Evolutionary conservation across 2,797 vertebrate genomes (phyloP).

Genomic region (Coccyzus lansbergi): DNA sequence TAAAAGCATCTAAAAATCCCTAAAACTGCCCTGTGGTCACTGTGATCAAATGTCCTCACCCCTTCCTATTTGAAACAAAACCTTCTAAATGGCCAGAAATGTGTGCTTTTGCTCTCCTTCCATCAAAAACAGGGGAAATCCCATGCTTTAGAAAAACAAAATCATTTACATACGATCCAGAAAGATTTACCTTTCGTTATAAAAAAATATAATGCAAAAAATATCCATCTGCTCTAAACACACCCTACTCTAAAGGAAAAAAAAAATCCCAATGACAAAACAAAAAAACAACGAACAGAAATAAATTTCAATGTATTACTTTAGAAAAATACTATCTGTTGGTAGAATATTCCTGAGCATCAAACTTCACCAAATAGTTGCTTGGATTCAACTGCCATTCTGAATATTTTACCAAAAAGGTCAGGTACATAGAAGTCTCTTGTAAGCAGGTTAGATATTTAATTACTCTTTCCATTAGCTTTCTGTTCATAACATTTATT

Average conservation of each 20-base stretch:
- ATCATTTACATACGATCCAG: neutral
- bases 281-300: neutral
- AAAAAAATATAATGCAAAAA: neutral
- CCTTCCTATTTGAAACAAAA: neutral
- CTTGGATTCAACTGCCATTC: neutral
- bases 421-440: neutral
- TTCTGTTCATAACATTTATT: neutral
- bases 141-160: neutral
- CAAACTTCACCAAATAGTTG: neutral
- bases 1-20: neutral
- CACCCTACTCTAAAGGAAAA: neutral
- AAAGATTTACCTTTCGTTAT: neutral
- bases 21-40: neutral
- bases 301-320: neutral
- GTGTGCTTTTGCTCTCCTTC: neutral
- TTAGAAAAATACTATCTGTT: conserved; percentile 8
- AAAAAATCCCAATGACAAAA: neutral
- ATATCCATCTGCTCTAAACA: neutral
- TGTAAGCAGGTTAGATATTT: neutral
- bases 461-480: conserved; percentile 7
- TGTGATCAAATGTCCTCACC: neutral
- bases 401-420: neutral
- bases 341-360: neutral
- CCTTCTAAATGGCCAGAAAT: fast-evolving
- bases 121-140: neutral